Evolutionary conservation across 2,113 vertebrate species (phyloP).

Genomic region (Hylia prasina): DNA sequence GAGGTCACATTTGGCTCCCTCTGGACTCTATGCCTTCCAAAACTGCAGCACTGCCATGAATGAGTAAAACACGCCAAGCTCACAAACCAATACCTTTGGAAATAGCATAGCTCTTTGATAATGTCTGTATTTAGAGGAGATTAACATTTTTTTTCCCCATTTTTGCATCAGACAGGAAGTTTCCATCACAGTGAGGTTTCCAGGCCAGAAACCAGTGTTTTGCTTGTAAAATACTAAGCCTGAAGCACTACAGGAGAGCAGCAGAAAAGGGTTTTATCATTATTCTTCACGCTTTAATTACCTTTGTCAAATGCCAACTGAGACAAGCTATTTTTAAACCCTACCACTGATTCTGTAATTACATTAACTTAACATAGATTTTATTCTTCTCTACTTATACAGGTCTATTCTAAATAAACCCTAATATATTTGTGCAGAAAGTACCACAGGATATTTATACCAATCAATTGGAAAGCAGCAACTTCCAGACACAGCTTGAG

Average conservation of each 20-base stretch:
- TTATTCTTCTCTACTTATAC: constrained; percentile 33
- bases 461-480: background rate
- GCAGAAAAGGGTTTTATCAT: constrained; percentile 57
- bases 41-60: background rate
- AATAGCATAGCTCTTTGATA: background rate
- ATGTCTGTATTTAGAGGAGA: background rate
- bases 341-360: constrained; percentile 62
- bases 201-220: background rate
- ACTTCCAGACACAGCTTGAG: background rate
- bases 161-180: background rate
- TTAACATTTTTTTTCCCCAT: background rate
- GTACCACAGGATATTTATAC: background rate
- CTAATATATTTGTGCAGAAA: background rate
- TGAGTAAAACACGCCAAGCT: background rate
- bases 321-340: constrained; percentile 73
- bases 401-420: constrained; percentile 35
- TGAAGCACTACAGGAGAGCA: constrained; percentile 44
- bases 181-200: constrained; percentile 1
- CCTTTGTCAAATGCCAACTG: constrained; percentile 63
- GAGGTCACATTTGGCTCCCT: background rate
- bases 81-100: background rate
- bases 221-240: constrained; percentile 3
- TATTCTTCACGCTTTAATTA: constrained; percentile 72
- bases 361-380: constrained; percentile 64
- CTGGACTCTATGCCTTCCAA: background rate